Conservation (phyloP, 2,888 invertebrate species). For the Drosophila meridionalis region DNA sequence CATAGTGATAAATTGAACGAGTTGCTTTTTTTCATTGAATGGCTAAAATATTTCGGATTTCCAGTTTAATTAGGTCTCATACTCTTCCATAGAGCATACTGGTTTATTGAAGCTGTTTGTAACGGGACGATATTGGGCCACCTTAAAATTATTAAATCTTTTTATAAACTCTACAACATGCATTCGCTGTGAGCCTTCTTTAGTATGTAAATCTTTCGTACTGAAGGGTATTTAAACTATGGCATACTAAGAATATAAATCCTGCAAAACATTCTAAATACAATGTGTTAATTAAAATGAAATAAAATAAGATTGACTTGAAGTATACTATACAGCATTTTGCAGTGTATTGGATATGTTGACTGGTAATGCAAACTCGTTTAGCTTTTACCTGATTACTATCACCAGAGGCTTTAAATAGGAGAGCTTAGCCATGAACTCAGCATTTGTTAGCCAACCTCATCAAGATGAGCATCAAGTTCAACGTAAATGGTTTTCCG, state of each 20-base stretch:
- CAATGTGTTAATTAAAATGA: not conserved
- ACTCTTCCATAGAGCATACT: not conserved
- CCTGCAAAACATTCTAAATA: not conserved
- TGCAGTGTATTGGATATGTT: slow-evolving; percentile 11
- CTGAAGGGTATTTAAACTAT: not conserved
- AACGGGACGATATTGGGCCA: not conserved
- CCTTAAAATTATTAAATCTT: not conserved
- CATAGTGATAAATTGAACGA: not conserved
- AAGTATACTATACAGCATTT: slow-evolving; percentile 30
- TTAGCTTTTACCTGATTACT: slow-evolving; percentile 45
- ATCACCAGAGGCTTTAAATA: slow-evolving; percentile 53
- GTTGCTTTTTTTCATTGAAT: not conserved
- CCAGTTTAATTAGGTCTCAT: slow-evolving; percentile 1
- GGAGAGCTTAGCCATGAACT: slow-evolving; percentile 15
- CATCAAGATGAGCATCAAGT: slow-evolving; percentile 65
- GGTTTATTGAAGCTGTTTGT: not conserved
- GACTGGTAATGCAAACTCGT: slow-evolving; percentile 49
- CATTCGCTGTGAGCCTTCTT: not conserved
- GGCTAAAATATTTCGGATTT: not conserved
- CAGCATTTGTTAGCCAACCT: slow-evolving; percentile 31
- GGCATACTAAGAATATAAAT: not conserved
- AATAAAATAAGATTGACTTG: not conserved
- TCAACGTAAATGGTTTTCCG: slow-evolving; percentile 67
- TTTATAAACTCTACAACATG: not conserved
- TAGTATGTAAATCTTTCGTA: too few species aligned